Evolutionary conservation across 2,888 invertebrate species (phyloP), one percentile per base, ranked within the genome.

Genomic region (Drosophila barbarae): DNA sequence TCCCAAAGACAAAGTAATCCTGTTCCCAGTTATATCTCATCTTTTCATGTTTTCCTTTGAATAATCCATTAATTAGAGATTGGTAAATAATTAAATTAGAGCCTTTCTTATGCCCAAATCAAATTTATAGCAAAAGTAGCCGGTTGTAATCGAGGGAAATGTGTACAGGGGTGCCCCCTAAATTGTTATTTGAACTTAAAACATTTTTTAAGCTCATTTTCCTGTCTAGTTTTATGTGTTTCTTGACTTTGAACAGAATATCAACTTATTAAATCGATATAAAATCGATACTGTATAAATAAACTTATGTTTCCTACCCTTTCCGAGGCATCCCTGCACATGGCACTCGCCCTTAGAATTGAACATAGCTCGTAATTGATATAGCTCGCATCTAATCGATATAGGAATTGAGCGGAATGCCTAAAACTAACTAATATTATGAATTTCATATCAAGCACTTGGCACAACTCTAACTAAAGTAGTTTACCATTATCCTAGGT

Each of bases 391-490:
- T 28, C 28, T 44, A 44, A 28, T 30, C 15, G 30, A 30, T 13
- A 8, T 46, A 13, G 30, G 30, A 30, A 46, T 18, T 46, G 46
- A 46, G 30, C 18, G 13, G 30, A 8, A 12, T 12, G 28, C 28
- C 28, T 12, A 12, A 44, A 44, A 18, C 46, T 13, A 46, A 30
- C 13, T 30, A 8, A 13, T 18, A 46, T 13, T 46, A 18, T 46
- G 30, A 30, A 46, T 18, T 46, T 18, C 30, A 46, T 46, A 46
- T 46, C 46, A 46, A 18, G 46, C 46, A 46, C 30, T 46, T 30
- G 28, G 28, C 44, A 18, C 44, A 46, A 18, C 7, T 12, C 30
- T 30, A 30, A 30, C 30, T 18, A 15, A 15, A 28, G 44, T 28
- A 46, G 18, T 12, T 30, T 12, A 44, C 15, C 15, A 28, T 28